phyloP scores from a whole-genome alignment of 2,888 invertebrate species.

The Busseola fusca region DNA sequence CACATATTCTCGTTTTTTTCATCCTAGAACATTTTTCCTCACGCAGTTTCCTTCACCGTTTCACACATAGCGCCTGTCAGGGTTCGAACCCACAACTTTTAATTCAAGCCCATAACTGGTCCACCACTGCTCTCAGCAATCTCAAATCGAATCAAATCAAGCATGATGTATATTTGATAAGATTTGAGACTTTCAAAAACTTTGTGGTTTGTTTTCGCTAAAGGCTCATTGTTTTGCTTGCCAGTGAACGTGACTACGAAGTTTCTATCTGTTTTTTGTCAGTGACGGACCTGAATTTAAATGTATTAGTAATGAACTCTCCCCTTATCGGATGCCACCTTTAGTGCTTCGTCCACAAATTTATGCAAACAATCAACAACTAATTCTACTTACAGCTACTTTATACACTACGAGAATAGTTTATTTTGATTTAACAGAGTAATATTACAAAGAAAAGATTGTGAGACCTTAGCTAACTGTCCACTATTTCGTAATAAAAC shows the following conservation, averaged over 20 bases:
- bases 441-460: not conserved
- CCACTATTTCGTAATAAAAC: too few species aligned
- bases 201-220: not conserved
- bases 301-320: not conserved
- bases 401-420: not conserved
- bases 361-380: not conserved
- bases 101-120: not conserved
- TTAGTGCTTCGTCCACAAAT: not conserved
- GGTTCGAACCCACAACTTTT: not conserved
- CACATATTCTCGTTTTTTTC: not conserved
- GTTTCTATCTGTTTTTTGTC: not conserved
- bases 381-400: not conserved
- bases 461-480: not conserved
- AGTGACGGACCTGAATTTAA: not conserved
- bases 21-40: not conserved
- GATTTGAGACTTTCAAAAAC: not conserved
- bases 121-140: not conserved
- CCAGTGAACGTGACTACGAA: not conserved
- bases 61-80: not conserved
- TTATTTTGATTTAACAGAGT: not conserved
- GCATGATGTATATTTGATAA: not conserved
- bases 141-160: not conserved
- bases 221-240: conserved; percentile 1
- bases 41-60: not conserved
- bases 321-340: not conserved